Percentiles rank a stretch among this genome's conserved stretches.
Evolutionary conservation across 1,140 invertebrate species (phyloP).

Genomic region (Xylocopa sonorina): DNA sequence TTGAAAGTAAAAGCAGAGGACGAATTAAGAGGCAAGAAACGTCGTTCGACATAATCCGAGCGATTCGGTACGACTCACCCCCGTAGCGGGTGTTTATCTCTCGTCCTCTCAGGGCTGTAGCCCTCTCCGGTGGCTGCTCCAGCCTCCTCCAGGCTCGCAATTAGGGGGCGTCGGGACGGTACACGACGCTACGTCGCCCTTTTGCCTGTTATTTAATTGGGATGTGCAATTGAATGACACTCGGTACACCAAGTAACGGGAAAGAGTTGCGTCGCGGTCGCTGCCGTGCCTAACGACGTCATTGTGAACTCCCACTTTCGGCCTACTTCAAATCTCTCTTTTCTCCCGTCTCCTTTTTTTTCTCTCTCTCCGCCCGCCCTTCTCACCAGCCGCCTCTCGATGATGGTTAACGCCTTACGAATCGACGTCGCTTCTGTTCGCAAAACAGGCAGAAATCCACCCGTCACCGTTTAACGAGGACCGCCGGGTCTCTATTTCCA

Average conservation of each 20-base stretch:
- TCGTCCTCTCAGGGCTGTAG: constrained; percentile 51
- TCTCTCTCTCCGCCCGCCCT: no score
- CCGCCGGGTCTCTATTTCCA: not conserved
- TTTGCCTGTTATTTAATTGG: constrained; percentile 83
- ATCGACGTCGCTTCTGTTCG: constrained; percentile 3
- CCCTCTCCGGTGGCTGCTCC: constrained; percentile 40
- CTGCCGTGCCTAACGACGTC: constrained; percentile 66
- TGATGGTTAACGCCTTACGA: constrained; percentile 36
- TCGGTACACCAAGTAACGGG: constrained; percentile 72
- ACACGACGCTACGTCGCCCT: constrained; percentile 81
- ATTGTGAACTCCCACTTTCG: constrained; percentile 70
- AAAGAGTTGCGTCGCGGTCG: constrained; percentile 72
- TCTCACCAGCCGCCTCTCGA: constrained; percentile 42
- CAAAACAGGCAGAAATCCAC: not conserved
- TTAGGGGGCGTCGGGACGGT: constrained; percentile 78
- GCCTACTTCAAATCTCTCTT: constrained; percentile 53
- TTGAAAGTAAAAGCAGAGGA: not conserved
- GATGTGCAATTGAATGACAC: constrained; percentile 82
- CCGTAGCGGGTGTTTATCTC: constrained; percentile 66
- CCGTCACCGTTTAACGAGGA: not conserved
- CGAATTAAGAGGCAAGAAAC: constrained; percentile 9
- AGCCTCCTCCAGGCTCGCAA: constrained; percentile 73
- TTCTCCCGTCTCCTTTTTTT: constrained; percentile 26
- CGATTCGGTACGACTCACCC: constrained; percentile 41
- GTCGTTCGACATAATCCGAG: constrained; percentile 23